Evolutionary conservation across 2,888 invertebrate genomes (phyloP).

Genomic region (Unio delphinus): DNA sequence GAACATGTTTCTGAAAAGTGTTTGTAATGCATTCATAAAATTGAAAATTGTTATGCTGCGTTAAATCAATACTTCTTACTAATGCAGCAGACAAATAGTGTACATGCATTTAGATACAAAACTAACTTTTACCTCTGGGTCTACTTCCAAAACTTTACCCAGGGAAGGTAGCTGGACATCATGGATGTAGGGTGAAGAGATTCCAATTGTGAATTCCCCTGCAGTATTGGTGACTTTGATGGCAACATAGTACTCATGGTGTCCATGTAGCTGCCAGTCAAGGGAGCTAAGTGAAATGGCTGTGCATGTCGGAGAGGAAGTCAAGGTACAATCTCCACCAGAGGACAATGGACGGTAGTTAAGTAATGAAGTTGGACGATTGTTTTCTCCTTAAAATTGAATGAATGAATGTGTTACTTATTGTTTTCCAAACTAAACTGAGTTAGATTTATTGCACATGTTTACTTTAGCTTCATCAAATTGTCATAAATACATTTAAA

Average conservation of each 20-base stretch:
- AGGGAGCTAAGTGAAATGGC: constrained; percentile 14
- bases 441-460: no score
- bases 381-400: no score
- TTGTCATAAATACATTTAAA: no score
- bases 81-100: no score
- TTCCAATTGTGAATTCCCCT: constrained; percentile 17
- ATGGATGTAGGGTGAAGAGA: constrained; percentile 31
- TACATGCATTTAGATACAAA: neutral
- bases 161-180: constrained; percentile 27
- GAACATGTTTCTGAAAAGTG: no score
- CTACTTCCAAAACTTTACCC: constrained; percentile 33
- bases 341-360: constrained; percentile 7
- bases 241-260: constrained; percentile 31
- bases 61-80: no score
- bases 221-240: constrained; percentile 36
- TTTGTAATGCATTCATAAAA: no score
- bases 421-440: no score
- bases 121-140: constrained; percentile 7
- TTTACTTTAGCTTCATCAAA: no score
- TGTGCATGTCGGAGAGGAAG: constrained; percentile 16
- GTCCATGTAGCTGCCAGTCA: constrained; percentile 33
- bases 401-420: no score
- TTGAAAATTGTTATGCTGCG: no score
- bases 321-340: constrained; percentile 18
- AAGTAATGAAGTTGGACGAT: neutral